Percentiles rank a stretch among this genome's conserved stretches.
phyloP scores from a whole-genome alignment of 2,888 invertebrate genomes.

The Coleophora deauratella region DNA sequence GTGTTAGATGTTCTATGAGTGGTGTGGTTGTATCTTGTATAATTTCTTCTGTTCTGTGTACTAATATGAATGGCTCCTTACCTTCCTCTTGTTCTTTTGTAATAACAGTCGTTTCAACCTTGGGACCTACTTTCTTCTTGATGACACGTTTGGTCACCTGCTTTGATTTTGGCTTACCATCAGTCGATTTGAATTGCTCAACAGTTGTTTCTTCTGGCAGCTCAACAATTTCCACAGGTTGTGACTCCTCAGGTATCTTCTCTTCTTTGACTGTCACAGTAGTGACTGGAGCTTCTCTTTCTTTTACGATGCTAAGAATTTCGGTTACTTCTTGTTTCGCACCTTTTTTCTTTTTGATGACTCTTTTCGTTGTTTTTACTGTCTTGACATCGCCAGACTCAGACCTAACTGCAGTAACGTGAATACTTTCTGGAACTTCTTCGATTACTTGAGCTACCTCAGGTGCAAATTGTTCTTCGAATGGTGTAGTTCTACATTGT shows the following conservation, averaged over 20 bases:
- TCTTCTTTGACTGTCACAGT: slow-evolving; percentile 13
- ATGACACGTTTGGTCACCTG: slow-evolving; percentile 25
- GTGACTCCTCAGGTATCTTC: slow-evolving; percentile 12
- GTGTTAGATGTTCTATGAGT: slow-evolving; percentile 17
- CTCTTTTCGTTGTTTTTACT: slow-evolving; percentile 9
- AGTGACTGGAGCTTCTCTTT: slow-evolving; percentile 15
- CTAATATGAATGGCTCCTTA: slow-evolving; percentile 19
- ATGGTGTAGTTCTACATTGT: slow-evolving; percentile 16
- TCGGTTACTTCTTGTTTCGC: slow-evolving; percentile 32
- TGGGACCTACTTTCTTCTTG: slow-evolving; percentile 26
- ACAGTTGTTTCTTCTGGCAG: slow-evolving; percentile 37
- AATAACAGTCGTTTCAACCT: slow-evolving; percentile 35
- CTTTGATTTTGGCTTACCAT: slow-evolving; percentile 23
- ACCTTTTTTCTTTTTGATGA: slow-evolving; percentile 24
- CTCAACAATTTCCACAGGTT: slow-evolving; percentile 17
- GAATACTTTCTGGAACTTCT: slow-evolving; percentile 42
- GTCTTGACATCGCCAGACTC: slow-evolving; percentile 22
- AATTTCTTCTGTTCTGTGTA: slow-evolving; percentile 11
- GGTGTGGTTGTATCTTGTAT: slow-evolving; percentile 8
- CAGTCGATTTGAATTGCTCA: slow-evolving; percentile 26
- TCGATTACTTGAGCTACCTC: slow-evolving; percentile 14
- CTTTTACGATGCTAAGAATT: slow-evolving; percentile 15
- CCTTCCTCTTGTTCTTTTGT: slow-evolving; percentile 29
- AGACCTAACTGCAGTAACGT: slow-evolving; percentile 30
- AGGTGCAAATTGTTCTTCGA: slow-evolving; percentile 10